Evolutionary conservation across 1,140 invertebrate species (phyloP).

Genomic region (Delia radicum): DNA sequence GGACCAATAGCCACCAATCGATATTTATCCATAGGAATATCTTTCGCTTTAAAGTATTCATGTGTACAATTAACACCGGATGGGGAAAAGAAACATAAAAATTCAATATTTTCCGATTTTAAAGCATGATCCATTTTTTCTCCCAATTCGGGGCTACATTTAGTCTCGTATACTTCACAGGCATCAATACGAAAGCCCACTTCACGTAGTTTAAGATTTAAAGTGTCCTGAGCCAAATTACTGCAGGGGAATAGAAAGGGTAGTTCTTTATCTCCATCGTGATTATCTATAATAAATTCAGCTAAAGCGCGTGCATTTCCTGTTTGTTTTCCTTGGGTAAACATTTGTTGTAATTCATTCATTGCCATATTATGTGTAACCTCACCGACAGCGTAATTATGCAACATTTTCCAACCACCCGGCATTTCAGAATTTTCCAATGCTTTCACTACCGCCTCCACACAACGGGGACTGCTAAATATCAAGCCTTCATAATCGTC

Average conservation of each 20-base stretch:
- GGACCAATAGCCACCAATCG: conserved; percentile 54
- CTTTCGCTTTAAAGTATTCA: conserved; percentile 42
- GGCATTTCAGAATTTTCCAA: conserved; percentile 55
- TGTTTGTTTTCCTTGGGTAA: conserved; percentile 57
- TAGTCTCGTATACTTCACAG: conserved; percentile 61
- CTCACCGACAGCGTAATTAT: conserved; percentile 60
- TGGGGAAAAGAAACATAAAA: conserved; percentile 61
- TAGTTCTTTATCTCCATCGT: conserved; percentile 44
- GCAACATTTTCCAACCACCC: conserved; percentile 58
- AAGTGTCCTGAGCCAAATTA: conserved; percentile 58
- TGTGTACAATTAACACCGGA: conserved; percentile 55
- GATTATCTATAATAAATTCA: conserved; percentile 57
- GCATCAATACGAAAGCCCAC: conserved; percentile 56
- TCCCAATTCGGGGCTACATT: conserved; percentile 53
- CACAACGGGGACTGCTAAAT: conserved; percentile 60
- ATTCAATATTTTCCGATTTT: conserved; percentile 54
- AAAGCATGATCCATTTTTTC: conserved; percentile 57
- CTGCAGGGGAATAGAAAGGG: conserved; percentile 60
- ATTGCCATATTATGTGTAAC: conserved; percentile 57
- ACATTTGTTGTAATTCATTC: conserved; percentile 55
- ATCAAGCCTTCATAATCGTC: conserved; percentile 59
- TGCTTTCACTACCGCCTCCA: conserved; percentile 57
- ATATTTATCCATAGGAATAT: conserved; percentile 39
- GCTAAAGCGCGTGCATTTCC: conserved; percentile 59
- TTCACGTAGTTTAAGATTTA: conserved; percentile 55